Conservation (phyloP, 2,113 vertebrate genomes). For the Saccopteryx bilineata region DNA sequence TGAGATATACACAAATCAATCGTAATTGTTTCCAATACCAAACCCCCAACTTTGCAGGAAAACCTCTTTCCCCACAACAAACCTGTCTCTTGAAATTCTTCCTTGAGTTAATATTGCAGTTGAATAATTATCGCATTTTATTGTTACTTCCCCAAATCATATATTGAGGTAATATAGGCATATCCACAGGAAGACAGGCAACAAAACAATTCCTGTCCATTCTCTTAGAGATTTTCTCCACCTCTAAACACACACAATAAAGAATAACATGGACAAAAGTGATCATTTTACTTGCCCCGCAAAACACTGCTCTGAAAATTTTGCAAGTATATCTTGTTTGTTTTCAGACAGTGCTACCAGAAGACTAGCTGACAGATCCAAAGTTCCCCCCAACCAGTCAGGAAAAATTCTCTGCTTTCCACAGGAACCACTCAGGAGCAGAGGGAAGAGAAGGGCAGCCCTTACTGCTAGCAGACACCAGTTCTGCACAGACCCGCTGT, state of each 20-base stretch:
- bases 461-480: not conserved
- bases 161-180: not conserved
- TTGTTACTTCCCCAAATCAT: not conserved
- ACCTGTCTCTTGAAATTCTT: slow-evolving; percentile 4
- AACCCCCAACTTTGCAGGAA: not conserved
- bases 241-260: not conserved
- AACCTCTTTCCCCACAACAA: not conserved
- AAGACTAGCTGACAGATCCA: not conserved
- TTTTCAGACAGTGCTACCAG: not conserved
- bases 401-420: not conserved
- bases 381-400: not conserved
- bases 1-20: not conserved
- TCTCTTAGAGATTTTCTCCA: not conserved
- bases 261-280: not conserved
- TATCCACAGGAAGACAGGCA: not conserved
- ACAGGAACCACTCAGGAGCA: not conserved
- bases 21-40: not conserved
- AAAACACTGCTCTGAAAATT: slow-evolving; percentile 14
- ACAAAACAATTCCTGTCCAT: not conserved
- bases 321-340: not conserved
- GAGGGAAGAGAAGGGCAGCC: not conserved
- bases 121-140: slow-evolving; percentile 10
- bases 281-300: not conserved
- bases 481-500: not conserved
- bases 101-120: slow-evolving; percentile 17